phyloP scores from a whole-genome alignment of 2,888 invertebrate genomes.

The Troides oblongomaculatus region DNA sequence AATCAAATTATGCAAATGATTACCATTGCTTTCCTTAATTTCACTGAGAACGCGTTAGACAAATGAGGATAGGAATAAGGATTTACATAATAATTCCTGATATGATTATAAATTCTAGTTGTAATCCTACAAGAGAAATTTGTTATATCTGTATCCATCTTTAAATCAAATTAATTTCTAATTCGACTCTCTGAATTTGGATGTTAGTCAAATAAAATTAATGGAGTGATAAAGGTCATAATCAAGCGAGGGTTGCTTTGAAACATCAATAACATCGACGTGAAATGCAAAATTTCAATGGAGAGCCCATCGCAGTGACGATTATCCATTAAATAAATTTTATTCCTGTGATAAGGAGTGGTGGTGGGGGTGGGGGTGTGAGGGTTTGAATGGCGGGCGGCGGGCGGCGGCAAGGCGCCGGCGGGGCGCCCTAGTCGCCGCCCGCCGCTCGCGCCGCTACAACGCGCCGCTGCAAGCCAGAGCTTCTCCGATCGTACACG shows the following conservation, averaged over 20 bases:
- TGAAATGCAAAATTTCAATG: constrained; percentile 68
- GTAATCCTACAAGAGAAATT: too few species aligned
- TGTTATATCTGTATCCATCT: too few species aligned
- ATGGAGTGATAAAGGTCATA: background rate
- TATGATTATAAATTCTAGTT: too few species aligned
- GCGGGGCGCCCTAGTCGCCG: constrained; percentile 69
- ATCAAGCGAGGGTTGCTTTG: background rate
- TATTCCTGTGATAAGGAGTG: constrained; percentile 74
- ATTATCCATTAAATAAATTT: constrained; percentile 78
- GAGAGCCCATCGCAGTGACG: constrained; percentile 60
- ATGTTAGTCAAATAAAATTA: background rate
- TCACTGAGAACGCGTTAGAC: too few species aligned
- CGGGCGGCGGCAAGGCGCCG: constrained; percentile 69
- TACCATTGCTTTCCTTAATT: too few species aligned
- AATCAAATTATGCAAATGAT: too few species aligned
- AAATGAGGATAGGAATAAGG: too few species aligned
- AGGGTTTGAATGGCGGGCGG: constrained; percentile 63
- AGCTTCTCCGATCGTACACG: constrained; percentile 68
- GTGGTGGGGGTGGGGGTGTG: constrained; percentile 53
- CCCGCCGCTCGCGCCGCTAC: constrained; percentile 56
- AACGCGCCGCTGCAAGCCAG: constrained; percentile 52
- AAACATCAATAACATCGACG: constrained; percentile 40
- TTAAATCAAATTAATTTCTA: too few species aligned
- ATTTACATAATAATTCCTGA: too few species aligned
- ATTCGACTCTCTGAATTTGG: too few species aligned